These are phyloP conservation scores for Spea hammondii DNA, from an alignment of 2,797 vertebrate genomes.

Conservation along the genomic window DNA sequence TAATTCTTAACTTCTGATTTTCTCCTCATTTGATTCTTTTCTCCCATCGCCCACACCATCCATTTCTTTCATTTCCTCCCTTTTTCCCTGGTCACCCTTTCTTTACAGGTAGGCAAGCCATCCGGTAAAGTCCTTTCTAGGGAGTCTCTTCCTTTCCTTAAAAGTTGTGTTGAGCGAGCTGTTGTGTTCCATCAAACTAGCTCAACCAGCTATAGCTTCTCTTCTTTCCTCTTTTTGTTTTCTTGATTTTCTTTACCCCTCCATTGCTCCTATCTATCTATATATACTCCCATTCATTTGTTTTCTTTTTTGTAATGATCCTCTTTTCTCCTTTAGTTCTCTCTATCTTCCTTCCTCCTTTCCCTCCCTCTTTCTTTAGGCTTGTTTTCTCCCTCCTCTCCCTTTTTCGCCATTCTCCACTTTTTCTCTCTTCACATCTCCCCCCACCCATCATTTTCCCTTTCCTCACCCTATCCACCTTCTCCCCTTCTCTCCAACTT, in stretches of 20 bases:
- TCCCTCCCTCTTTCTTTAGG: neutral
- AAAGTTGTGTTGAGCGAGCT: no score
- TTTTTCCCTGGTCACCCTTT: neutral
- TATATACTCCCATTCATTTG: neutral
- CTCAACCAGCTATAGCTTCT: no score
- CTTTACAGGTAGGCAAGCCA: no score
- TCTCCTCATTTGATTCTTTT: no score
- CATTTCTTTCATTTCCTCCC: neutral
- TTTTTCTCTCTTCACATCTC: neutral
- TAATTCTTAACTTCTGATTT: no score
- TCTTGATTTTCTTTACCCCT: neutral
- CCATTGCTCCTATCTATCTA: neutral
- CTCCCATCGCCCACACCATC: no score
- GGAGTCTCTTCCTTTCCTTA: no score
- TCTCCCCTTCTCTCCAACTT: constrained; percentile 3
- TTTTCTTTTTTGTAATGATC: neutral
- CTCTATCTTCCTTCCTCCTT: neutral
- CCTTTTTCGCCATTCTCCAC: neutral
- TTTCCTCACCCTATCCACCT: no score
- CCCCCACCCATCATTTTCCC: neutral
- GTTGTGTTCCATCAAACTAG: no score
- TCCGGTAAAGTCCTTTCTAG: no score
- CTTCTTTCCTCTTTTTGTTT: neutral
- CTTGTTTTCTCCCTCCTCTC: neutral
- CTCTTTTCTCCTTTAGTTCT: neutral